These are phyloP conservation scores for Coelinius sp. DNA, from an alignment of 2,888 invertebrate species.

Conservation along the genomic window DNA sequence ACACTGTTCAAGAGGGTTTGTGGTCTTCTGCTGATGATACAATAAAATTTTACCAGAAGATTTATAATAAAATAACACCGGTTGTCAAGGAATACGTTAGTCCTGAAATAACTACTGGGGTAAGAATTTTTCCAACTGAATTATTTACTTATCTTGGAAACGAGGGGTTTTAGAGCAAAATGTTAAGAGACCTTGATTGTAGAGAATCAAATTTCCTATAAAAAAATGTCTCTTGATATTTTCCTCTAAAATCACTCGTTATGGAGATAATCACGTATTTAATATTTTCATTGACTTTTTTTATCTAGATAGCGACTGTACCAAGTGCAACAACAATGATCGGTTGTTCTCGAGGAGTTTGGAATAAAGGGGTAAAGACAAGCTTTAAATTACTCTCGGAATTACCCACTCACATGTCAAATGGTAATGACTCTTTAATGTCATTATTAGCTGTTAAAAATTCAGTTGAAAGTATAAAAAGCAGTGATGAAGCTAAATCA, in stretches of 20 bases:
- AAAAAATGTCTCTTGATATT: neutral
- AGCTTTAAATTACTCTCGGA: slow-evolving; percentile 57
- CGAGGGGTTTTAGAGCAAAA: too few relatives aligned
- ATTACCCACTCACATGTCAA: slow-evolving; percentile 54
- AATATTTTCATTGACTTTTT: neutral
- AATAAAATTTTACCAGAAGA: slow-evolving; percentile 61
- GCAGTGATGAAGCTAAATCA: slow-evolving; percentile 22
- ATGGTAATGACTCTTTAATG: slow-evolving; percentile 48
- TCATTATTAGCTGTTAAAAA: slow-evolving; percentile 36
- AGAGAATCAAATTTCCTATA: neutral
- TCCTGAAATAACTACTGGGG: slow-evolving; percentile 56
- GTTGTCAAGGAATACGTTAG: slow-evolving; percentile 60
- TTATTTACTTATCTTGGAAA: neutral
- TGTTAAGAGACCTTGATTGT: too few relatives aligned
- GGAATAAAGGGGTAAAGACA: slow-evolving; percentile 60
- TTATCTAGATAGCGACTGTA: slow-evolving; percentile 51
- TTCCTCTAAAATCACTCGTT: too few relatives aligned
- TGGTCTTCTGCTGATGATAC: slow-evolving; percentile 68
- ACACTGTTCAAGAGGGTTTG: slow-evolving; percentile 64
- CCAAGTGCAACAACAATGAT: slow-evolving; percentile 52
- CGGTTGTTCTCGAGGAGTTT: slow-evolving; percentile 49
- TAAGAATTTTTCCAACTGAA: slow-evolving; percentile 38
- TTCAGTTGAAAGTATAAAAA: slow-evolving; percentile 30
- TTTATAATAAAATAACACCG: slow-evolving; percentile 61
- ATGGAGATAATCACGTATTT: too few relatives aligned